Percentiles rank a stretch among this genome's conserved stretches.
Evolutionary conservation across 2,113 vertebrate genomes (phyloP).

Genomic region (Spea bombifrons): DNA sequence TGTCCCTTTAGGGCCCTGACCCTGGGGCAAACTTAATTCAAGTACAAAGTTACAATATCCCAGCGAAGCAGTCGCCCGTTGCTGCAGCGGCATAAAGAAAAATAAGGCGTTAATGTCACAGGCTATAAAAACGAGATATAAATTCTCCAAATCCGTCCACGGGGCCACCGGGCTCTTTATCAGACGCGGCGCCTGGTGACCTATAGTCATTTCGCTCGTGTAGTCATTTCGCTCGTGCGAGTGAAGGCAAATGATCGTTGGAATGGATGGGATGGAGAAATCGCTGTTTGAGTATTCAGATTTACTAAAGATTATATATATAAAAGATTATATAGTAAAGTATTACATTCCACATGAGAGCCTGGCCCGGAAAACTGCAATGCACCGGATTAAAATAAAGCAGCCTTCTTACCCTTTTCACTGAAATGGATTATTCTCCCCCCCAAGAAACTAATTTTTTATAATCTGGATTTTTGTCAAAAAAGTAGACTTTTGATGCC

Average conservation of each 20-base stretch:
- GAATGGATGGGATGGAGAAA: slow-evolving; percentile 19
- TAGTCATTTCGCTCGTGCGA: background rate
- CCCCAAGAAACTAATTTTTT: too few relatives aligned
- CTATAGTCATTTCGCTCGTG: slow-evolving; percentile 33
- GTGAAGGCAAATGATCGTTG: slow-evolving; percentile 39
- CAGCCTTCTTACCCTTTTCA: too few relatives aligned
- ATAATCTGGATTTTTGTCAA: too few relatives aligned
- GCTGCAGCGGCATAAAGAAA: slow-evolving; percentile 36
- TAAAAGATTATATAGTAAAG: background rate
- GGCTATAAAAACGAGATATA: slow-evolving; percentile 35
- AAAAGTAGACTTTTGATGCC: background rate
- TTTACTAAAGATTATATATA: slow-evolving; percentile 1
- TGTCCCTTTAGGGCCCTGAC: too few relatives aligned
- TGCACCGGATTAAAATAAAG: too few relatives aligned
- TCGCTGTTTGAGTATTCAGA: background rate
- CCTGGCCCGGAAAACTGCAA: too few relatives aligned
- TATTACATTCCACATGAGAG: background rate
- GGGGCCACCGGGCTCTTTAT: slow-evolving; percentile 23
- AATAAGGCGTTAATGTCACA: slow-evolving; percentile 32
- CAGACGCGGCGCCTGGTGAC: slow-evolving; percentile 30
- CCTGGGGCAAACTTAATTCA: slow-evolving; percentile 20
- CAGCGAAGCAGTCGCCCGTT: background rate
- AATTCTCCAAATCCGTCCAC: slow-evolving; percentile 29
- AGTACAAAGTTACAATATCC: slow-evolving; percentile 22
- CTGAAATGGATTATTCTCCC: too few relatives aligned